Conservation (phyloP, 2,888 invertebrate species). For the Cataglyphis altisquamis region DNA sequence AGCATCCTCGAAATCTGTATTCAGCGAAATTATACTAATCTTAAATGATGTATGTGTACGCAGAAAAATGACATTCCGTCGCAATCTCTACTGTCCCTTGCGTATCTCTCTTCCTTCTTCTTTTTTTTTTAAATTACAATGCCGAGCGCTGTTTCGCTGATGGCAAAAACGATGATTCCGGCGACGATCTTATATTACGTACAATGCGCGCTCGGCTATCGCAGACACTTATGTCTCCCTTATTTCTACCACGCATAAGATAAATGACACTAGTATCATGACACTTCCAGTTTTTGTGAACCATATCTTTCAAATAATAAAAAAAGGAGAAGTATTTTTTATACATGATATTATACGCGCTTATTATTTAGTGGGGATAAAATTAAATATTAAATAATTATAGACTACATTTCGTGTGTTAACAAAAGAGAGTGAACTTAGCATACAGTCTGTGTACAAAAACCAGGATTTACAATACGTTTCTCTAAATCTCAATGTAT, state of each 20-base stretch:
- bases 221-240: slow-evolving; percentile 33
- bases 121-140: slow-evolving; percentile 38
- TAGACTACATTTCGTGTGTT: slow-evolving; percentile 79
- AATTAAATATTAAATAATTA: slow-evolving; percentile 85
- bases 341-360: slow-evolving; percentile 69
- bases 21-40: slow-evolving; percentile 8
- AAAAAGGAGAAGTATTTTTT: slow-evolving; percentile 59
- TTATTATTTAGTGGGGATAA: slow-evolving; percentile 68
- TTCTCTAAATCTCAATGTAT: slow-evolving; percentile 81
- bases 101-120: slow-evolving; percentile 18
- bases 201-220: slow-evolving; percentile 57
- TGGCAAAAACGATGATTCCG: slow-evolving; percentile 47
- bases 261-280: slow-evolving; percentile 61
- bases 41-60: background rate
- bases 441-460: slow-evolving; percentile 85
- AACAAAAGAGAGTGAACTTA: slow-evolving; percentile 79
- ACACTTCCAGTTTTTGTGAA: slow-evolving; percentile 53
- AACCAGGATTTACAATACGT: slow-evolving; percentile 85
- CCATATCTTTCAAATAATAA: slow-evolving; percentile 58
- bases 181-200: slow-evolving; percentile 46
- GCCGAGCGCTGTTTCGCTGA: slow-evolving; percentile 39
- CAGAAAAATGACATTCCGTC: slow-evolving; percentile 29
- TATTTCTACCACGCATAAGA: slow-evolving; percentile 59
- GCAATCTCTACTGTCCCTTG: slow-evolving; percentile 11
- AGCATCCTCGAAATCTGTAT: background rate